Conservation (phyloP, 2,797 vertebrate genomes). For the Pangasius macronema region DNA sequence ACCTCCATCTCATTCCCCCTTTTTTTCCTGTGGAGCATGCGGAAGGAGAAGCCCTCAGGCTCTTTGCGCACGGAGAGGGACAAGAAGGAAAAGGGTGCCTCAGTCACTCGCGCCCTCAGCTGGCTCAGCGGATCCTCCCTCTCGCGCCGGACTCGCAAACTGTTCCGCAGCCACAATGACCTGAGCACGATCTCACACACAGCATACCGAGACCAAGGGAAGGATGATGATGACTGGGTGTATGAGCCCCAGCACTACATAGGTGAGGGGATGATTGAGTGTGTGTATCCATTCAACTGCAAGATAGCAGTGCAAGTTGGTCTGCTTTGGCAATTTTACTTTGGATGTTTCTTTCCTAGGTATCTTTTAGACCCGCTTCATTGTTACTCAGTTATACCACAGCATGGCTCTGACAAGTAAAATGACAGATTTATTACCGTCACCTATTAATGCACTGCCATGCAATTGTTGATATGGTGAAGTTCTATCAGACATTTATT, state of each 20-base stretch:
- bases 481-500: neutral
- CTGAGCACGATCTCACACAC: slow-evolving; percentile 70
- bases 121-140: slow-evolving; percentile 92
- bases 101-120: slow-evolving; percentile 86
- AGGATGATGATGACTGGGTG: slow-evolving; percentile 84
- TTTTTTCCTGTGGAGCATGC: slow-evolving; percentile 75
- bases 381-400: neutral
- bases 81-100: slow-evolving; percentile 77
- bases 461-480: neutral
- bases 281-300: neutral
- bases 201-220: slow-evolving; percentile 66
- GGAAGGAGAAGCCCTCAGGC: slow-evolving; percentile 82
- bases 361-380: neutral
- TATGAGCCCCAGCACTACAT: slow-evolving; percentile 84
- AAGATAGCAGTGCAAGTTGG: neutral
- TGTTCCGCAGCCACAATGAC: slow-evolving; percentile 90
- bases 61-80: slow-evolving; percentile 76
- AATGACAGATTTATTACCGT: neutral
- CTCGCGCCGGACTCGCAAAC: slow-evolving; percentile 85
- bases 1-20: too few relatives aligned
- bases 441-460: neutral
- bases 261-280: slow-evolving; percentile 76
- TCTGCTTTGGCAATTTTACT: neutral
- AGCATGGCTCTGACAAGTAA: too few relatives aligned
- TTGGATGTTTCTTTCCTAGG: neutral